Base-by-base conservation (phyloP, 2,888 invertebrate species). In the Andricus quercusramuli region DNA sequence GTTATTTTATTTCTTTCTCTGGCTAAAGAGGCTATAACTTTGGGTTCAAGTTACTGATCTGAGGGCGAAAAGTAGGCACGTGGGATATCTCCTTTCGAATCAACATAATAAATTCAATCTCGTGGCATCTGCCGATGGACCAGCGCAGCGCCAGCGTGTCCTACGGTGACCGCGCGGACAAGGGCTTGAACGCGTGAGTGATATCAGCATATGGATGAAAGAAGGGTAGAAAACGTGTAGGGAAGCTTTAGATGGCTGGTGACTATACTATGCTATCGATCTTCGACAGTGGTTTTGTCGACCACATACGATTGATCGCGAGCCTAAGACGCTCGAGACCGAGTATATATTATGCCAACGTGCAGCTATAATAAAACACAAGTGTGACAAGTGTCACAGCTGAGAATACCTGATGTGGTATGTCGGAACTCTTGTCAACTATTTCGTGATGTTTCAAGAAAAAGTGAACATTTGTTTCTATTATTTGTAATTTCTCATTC, bases 121-220 rank as follows among this genome's bases (percentile, higher is more conserved):
- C 74, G 32, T n/a, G 74, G 32, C 51, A 74, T 74, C 74, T 74
- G 74, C 51, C 74, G 56, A 74, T 56, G 74, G 56, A 32, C 51
- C 37, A 74, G 44, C 62, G 20, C 32, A 29, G n/a, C 15, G 47
- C 47, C 47, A 47, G 44, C 70, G 51, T 70, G 70, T 70, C 29
- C n/a, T 70, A 51, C 51, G 29, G 56, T 86, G 84, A 85, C 86
- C 85, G 80, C 81, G 80, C 80, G 79, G 79, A 74, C 80, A 82
- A 82, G 79, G 81, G 78, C 78, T 82, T 67, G 80, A 66, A 82
- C 80, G 82, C 82, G 86, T 85, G 87, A 88, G 86, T 86, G 88
- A 86, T 86, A 90, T 90, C 89, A 89, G 88, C 90, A 90, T 90
- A 90, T 90, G 90, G 87, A 90, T 90, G 89, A 89, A 89, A 89